phyloP scores from a whole-genome alignment of 1,140 invertebrate species.

The Charaxes varanes region DNA sequence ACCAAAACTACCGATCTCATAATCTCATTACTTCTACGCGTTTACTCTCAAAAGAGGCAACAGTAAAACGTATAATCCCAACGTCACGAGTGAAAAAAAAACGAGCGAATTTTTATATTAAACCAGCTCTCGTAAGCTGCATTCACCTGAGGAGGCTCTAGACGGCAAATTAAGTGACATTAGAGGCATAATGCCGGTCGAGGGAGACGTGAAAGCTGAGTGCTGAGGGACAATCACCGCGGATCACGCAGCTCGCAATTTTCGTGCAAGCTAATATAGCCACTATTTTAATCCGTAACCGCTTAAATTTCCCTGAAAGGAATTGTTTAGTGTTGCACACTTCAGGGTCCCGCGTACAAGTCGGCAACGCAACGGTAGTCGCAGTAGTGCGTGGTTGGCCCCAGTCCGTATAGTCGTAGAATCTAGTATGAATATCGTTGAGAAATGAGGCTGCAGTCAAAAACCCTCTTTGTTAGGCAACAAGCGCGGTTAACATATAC shows the following conservation, averaged over 20 bases:
- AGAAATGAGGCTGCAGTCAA: constrained; percentile 23
- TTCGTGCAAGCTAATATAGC: constrained; percentile 22
- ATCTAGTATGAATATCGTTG: constrained; percentile 22
- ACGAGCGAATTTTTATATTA: constrained; percentile 66
- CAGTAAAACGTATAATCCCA: constrained; percentile 60
- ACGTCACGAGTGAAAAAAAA: constrained; percentile 50
- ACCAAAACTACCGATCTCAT: constrained; percentile 60
- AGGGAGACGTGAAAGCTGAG: constrained; percentile 62
- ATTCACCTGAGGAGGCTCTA: constrained; percentile 68
- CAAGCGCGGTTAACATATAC: constrained; percentile 28
- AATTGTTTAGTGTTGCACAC: constrained; percentile 14
- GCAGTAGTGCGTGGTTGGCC: constrained; percentile 32
- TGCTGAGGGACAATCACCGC: constrained; percentile 45
- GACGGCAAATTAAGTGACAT: constrained; percentile 72
- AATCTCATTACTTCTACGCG: constrained; percentile 67
- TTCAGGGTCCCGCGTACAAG: constrained; percentile 24
- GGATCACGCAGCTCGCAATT: constrained; percentile 23
- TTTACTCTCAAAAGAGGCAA: constrained; percentile 67
- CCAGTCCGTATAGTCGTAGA: constrained; percentile 21
- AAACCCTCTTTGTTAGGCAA: constrained; percentile 24
- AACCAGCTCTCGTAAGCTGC: constrained; percentile 63
- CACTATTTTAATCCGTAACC: constrained; percentile 24
- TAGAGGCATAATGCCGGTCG: constrained; percentile 67
- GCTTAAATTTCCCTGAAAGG: constrained; percentile 23
- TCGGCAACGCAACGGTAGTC: constrained; percentile 40